These are phyloP conservation scores for Sebastes hubbsi DNA, from an alignment of 2,797 vertebrate species.

Conservation along the genomic window DNA sequence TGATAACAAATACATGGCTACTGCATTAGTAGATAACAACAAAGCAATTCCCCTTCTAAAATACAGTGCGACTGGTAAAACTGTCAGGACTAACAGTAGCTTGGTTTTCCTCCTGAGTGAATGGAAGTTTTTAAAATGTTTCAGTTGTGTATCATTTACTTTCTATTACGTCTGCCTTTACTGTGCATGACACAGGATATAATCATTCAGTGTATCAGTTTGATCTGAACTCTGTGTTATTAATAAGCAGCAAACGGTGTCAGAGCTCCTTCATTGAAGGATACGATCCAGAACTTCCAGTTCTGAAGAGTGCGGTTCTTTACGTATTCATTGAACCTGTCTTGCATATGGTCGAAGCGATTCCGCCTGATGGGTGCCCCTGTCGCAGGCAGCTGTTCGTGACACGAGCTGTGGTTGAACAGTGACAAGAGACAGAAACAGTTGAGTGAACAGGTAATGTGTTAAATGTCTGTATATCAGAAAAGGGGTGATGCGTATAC, in stretches of 20 bases:
- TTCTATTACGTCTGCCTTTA: neutral
- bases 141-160: neutral
- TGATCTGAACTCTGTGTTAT: neutral
- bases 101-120: neutral
- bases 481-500: neutral
- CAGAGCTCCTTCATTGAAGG: conserved; percentile 68
- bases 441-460: neutral
- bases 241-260: neutral
- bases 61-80: neutral
- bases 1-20: neutral
- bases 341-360: conserved; percentile 87
- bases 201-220: neutral
- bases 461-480: neutral
- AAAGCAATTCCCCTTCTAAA: neutral
- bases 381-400: conserved; percentile 92
- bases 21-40: neutral
- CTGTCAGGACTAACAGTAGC: neutral
- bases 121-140: neutral
- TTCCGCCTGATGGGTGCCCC: conserved; percentile 87
- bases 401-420: conserved; percentile 85
- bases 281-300: conserved; percentile 99
- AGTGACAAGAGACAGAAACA: neutral
- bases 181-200: neutral
- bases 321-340: conserved; percentile 92
- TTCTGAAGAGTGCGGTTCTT: conserved; percentile 91